Evolutionary conservation across 2,113 vertebrate species (phyloP), one percentile per base, ranked within the genome.

Genomic region (Pterocles burchelli): DNA sequence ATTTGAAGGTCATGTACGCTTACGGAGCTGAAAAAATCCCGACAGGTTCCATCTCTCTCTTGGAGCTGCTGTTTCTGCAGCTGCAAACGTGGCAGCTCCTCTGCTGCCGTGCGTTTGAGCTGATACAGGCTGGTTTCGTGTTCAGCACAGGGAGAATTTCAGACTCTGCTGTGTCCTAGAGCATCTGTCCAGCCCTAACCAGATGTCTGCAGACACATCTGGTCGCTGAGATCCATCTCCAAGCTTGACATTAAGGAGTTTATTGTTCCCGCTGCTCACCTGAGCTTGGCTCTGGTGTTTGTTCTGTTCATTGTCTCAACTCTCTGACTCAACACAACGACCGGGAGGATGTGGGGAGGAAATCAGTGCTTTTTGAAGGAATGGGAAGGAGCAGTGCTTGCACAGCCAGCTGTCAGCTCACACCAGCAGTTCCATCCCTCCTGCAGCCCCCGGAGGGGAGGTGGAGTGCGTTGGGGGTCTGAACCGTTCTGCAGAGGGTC

Each of bases 391-490:
- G 51, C 6, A 58, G 34, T 14, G 19, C 36, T 66, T 26, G 5
- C 0, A 10, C 4, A 67, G 59, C 38, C 46, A 17, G 6, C 12
- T 51, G 66, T 51, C 51, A 29, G 7, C 20, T 66, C 38, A 9
- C 11, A 8, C 24, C 15, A 51, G 67, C 59, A 24, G 5, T 52
- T 28, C 12, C 7, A 13, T 10, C 58, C 72, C 33, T 34, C 58
- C 34, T 31, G 24, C 31, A 10, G 0, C 29, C 55, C 72, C 34
- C 13, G 41, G 48, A 7, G 22, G 48, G n/a, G 11, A 8, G 7
- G 4, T 2, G 70, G 24, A 19, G 3, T 13, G 58, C 22, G 1
- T 13, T 2, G 1, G 29, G 11, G 29, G 13, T 25, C 21, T 13
- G 49, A 49, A 24, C 36, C 19, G 22, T 17, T 26, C 43, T 48